Evolutionary conservation across 2,113 vertebrate species (phyloP).

Genomic region (Lontra canadensis): DNA sequence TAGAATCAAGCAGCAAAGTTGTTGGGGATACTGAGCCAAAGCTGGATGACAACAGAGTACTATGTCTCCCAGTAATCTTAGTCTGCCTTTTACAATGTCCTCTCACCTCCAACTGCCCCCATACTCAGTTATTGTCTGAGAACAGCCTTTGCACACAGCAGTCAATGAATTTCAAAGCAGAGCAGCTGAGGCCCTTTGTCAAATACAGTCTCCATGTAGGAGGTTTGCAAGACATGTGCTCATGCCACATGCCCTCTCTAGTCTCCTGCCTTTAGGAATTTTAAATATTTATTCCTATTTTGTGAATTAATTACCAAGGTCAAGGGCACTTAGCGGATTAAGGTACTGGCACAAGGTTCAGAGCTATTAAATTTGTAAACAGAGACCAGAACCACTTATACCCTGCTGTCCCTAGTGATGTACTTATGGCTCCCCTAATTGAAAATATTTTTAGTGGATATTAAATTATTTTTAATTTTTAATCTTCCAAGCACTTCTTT

Average conservation of each 20-base stretch:
- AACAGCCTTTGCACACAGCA: background rate
- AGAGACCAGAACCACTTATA: constrained; percentile 8
- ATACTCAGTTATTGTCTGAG: background rate
- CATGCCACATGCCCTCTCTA: background rate
- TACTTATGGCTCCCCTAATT: background rate
- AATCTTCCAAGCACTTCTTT: constrained; percentile 28
- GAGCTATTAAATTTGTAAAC: constrained; percentile 60
- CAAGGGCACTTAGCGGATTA: constrained; percentile 42
- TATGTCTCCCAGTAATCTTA: background rate
- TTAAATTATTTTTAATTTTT: constrained; percentile 58
- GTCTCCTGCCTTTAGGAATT: constrained; percentile 10
- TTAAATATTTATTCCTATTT: constrained; percentile 55
- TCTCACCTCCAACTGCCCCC: accelerated
- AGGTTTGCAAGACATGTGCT: background rate
- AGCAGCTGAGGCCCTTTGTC: background rate
- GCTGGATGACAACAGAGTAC: background rate
- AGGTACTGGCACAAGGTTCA: background rate
- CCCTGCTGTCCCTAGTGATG: background rate
- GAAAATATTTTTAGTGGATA: constrained; percentile 52
- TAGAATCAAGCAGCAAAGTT: background rate
- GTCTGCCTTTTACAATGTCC: background rate
- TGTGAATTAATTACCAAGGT: constrained; percentile 59
- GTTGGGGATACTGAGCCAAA: background rate
- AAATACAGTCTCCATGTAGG: background rate
- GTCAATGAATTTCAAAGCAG: background rate